phyloP scores from a whole-genome alignment of 2,113 vertebrate species.

The Nesoenas mayeri region DNA sequence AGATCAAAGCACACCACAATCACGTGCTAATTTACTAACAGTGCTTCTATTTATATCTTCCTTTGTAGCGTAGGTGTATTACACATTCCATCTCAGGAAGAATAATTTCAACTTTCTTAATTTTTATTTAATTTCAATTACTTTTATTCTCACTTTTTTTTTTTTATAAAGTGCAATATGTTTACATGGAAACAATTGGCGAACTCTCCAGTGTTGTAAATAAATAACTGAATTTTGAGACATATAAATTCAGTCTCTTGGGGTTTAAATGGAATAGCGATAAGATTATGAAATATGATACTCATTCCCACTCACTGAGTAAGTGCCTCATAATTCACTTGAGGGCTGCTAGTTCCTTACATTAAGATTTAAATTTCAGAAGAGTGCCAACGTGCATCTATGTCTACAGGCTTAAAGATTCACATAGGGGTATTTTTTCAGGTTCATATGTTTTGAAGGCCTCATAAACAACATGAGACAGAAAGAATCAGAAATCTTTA shows the following conservation, averaged over 20 bases:
- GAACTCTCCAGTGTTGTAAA: constrained; percentile 27
- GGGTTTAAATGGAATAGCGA: constrained; percentile 41
- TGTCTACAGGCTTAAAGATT: neutral
- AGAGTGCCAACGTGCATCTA: constrained; percentile 8
- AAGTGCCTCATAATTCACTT: constrained; percentile 54
- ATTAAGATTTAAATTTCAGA: constrained; percentile 40
- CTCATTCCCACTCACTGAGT: constrained; percentile 32
- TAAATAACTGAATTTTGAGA: constrained; percentile 45
- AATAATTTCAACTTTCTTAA: neutral
- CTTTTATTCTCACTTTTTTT: neutral
- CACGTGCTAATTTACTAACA: neutral
- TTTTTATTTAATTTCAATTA: neutral
- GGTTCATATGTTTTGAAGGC: neutral
- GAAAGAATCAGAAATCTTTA: neutral
- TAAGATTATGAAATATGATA: constrained; percentile 6
- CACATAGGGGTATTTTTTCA: neutral
- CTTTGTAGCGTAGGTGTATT: neutral
- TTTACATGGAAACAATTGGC: neutral
- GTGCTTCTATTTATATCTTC: neutral
- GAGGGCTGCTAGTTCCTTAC: neutral
- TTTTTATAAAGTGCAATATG: neutral
- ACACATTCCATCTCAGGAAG: neutral
- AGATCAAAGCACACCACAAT: neutral
- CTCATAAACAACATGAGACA: neutral
- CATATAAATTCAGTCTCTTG: constrained; percentile 35